Base-by-base conservation (phyloP, 2,113 vertebrate genomes). In the Tetrax tetrax region DNA sequence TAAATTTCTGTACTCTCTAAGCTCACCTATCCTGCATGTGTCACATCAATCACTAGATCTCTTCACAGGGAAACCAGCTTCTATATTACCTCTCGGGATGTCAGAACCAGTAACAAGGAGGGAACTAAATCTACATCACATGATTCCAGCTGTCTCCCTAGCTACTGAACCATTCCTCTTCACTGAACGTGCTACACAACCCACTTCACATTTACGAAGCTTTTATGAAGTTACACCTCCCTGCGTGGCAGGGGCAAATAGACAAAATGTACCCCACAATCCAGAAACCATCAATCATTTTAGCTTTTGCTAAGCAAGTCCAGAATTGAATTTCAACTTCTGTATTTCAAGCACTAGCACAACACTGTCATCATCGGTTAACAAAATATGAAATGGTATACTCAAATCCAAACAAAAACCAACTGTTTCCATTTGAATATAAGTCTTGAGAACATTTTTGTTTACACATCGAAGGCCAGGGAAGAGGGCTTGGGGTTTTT, bases 21-120 rank as follows among this genome's bases (percentile, higher is more conserved):
- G 95, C 96, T 97, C 96, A 97, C 96, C 96, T 97, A 97, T 97
- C 94, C 93, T 95, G 83, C 75, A 96, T 93, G 95, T 94, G 96
- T 97, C 96, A 97, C 94, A 96, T 97, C 96, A 97, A 97, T 97
- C 96, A 97, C 93, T 87, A 94, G 74, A 89, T 94, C 91, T 96
- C 94, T 97, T 97, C 89, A 94, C 65, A 50, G 81, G 81, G 81
- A 97, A 95, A 87, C 81, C 84, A 81, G 81, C 65, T 89, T 94
- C 96, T 96, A 33, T 68, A 64, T 53, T 94, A 96, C 93, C 93
- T 96, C 93, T 91, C 85, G 87, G 91, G 91, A 96, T 89, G 93
- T 93, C 89, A 95, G 91, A 94, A 41, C 65, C n/a, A 3, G 81
- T 68, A 90, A 83, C 60, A 83, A 68, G 79, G 72, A 95, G 45